Percentiles rank a stretch among this genome's conserved stretches.
Evolutionary conservation across 2,113 vertebrate species (phyloP).

Genomic region (Hemibagrus wyckioides): DNA sequence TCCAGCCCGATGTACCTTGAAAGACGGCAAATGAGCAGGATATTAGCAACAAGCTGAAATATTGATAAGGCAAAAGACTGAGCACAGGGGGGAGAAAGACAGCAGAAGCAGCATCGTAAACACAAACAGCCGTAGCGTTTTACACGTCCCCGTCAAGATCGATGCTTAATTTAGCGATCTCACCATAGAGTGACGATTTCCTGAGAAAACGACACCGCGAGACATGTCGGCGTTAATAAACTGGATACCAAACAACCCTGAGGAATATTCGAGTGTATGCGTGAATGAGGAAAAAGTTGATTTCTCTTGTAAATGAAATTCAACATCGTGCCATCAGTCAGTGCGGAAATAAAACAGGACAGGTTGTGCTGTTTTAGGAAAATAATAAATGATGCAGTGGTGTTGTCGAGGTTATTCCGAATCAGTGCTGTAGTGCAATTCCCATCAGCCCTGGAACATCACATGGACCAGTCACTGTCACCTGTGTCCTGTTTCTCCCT

Average conservation of each 20-base stretch:
- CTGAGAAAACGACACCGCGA: conserved; percentile 23
- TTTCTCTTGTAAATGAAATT: conserved; percentile 19
- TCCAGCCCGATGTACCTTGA: background rate
- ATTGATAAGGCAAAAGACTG: conserved; percentile 9
- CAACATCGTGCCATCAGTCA: conserved; percentile 8
- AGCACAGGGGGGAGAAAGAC: background rate
- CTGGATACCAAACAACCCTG: background rate
- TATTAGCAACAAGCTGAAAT: conserved; percentile 10
- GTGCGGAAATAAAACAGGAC: background rate
- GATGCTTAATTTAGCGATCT: conserved; percentile 32
- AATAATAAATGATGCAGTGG: background rate
- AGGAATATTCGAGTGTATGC: background rate
- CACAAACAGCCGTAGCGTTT: conserved; percentile 8
- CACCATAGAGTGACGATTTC: conserved; percentile 27
- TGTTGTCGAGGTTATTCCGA: background rate
- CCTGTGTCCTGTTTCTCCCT: too few relatives aligned
- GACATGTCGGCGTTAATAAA: conserved; percentile 31
- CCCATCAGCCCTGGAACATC: too few relatives aligned
- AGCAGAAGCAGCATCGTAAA: background rate
- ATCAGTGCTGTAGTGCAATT: background rate
- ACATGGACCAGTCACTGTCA: too few relatives aligned
- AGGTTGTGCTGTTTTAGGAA: background rate
- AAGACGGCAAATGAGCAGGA: background rate
- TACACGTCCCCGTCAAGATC: conserved; percentile 7
- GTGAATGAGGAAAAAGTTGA: conserved; percentile 1